Evolutionary conservation across 2,797 vertebrate species (phyloP), one percentile per base, ranked within the genome.

Genomic region (Fringilla coelebs): DNA sequence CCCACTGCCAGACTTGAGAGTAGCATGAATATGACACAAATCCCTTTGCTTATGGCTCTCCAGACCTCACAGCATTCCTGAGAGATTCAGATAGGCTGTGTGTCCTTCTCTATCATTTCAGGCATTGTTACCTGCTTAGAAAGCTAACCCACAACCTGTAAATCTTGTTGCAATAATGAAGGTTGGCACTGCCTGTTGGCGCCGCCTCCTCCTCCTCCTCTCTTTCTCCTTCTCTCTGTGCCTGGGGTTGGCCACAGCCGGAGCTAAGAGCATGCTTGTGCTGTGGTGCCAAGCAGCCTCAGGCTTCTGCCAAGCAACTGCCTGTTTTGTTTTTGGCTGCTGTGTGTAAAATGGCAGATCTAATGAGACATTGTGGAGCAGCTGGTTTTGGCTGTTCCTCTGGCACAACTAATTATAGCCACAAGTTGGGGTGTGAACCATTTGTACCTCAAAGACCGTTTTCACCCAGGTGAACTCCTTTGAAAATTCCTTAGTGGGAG

Each of bases 301-400:
- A 66, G 81, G 91, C 93, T 95, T 88, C 91, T 97, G 94, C 96
- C 96, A 97, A 96, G 95, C 85, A 91, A 96, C 83, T 95, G 96
- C 92, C 96, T 94, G 92, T 94, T 95, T 92, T 96, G 91, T 96
- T 85, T 96, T 94, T 97, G 94, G 96, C 91, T 20, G 55, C 92
- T 85, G 81, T 68, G 76, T 91, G 81, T 90, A 97, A 96, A 96
- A 96, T 96, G 96, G 96, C 82, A 97, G 96, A 95, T 96, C 94
- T 97, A 96, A 97, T 96, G 94, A 97, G 94, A 96, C 94, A 96
- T 96, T 19, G 11, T 68, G 72, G 92, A 97, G 88, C 96, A 97
- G 88, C 96, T 97, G 96, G 90, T 97, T 97, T 97, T 96, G 94
- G 91, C 94, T 96, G 94, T 94, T 97, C 71, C 84, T 95, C 93